A percentile compares a stretch with the other conserved stretches of the same genome.
phyloP scores from a whole-genome alignment of 2,888 invertebrate species.

The Drosophila paucipuncta region DNA sequence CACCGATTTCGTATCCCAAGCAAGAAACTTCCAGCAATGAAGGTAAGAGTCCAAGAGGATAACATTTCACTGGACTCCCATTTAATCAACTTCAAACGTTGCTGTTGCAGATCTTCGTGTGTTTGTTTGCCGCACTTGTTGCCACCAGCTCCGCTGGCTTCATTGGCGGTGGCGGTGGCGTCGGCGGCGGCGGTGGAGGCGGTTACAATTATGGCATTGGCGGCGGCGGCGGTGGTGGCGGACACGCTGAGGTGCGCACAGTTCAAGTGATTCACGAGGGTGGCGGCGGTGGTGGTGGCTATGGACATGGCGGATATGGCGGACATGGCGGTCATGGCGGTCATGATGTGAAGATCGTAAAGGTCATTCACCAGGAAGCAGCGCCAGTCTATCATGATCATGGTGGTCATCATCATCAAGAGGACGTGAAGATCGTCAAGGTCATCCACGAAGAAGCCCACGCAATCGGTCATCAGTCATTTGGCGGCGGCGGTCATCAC shows the following conservation, averaged over 20 bases:
- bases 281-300: slow-evolving; percentile 25
- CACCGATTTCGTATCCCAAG: slow-evolving; percentile 68
- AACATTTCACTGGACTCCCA: neutral
- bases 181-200: slow-evolving; percentile 6
- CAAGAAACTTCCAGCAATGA: slow-evolving; percentile 79
- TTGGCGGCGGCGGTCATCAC: slow-evolving; percentile 54
- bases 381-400: slow-evolving; percentile 17
- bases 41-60: slow-evolving; percentile 43
- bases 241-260: slow-evolving; percentile 59
- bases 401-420: slow-evolving; percentile 37
- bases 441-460: slow-evolving; percentile 64
- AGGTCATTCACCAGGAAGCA: slow-evolving; percentile 66
- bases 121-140: slow-evolving; percentile 67
- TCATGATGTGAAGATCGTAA: slow-evolving; percentile 62
- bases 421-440: slow-evolving; percentile 67
- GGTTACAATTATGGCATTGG: slow-evolving; percentile 32
- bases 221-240: slow-evolving; percentile 33
- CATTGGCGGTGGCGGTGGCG: slow-evolving; percentile 59
- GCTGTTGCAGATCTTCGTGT: slow-evolving; percentile 66
- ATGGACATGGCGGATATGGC: slow-evolving; percentile 37
- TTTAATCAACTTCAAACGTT: neutral
- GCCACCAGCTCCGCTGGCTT: slow-evolving; percentile 71
- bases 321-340: slow-evolving; percentile 42
- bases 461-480: neutral
- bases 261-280: slow-evolving; percentile 64